Base-by-base conservation (phyloP, 1,140 invertebrate genomes). In the Macrostomum lignano region DNA sequence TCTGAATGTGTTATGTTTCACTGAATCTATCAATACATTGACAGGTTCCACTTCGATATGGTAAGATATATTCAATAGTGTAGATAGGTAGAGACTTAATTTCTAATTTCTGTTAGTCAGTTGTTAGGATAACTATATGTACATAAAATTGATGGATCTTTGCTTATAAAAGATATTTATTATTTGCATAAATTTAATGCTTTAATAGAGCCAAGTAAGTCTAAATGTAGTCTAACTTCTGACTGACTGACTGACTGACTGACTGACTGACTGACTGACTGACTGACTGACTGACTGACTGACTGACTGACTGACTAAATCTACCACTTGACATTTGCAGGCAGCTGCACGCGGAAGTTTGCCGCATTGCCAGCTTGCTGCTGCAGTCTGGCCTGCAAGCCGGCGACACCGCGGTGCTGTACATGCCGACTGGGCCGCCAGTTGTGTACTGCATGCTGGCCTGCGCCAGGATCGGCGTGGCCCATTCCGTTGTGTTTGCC, bases 61-160 rank as follows among this genome's bases (percentile, higher is more conserved):
- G 62, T 93, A 20, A 91, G 82, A 0, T 96, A 88, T 53, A 68
- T 64, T 36, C 73, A 86, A 45, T 63, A 94, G 1, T 58, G 76
- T 42, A 69, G 73, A 45, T 65, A 81, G 54, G 81, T 56, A 33
- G n/a, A n/a, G n/a, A n/a, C n/a, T n/a, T n/a, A 13, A 35, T 31
- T 9, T 21, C 11, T 5, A 15, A 4, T 10, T 10, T 24, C 9
- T 24, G 9, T 24, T 10, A 24, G n/a, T 24, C 9, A 9, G 9
- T 9, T 24, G 23, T 9, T 24, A 24, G 9, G 23, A 9, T 24
- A n/a, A 24, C n/a, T 24, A 24, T n/a, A 24, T 9, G 9, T 9
- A 9, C n/a, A 9, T 24, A n/a, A 9, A 24, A 9, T 24, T 9
- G 13, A 24, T n/a, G n/a, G n/a, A n/a, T n/a, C n/a, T n/a, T n/a